Evolutionary conservation across 2,113 vertebrate genomes (phyloP), one percentile per base, ranked within the genome.

Genomic region (Anser cygnoides): DNA sequence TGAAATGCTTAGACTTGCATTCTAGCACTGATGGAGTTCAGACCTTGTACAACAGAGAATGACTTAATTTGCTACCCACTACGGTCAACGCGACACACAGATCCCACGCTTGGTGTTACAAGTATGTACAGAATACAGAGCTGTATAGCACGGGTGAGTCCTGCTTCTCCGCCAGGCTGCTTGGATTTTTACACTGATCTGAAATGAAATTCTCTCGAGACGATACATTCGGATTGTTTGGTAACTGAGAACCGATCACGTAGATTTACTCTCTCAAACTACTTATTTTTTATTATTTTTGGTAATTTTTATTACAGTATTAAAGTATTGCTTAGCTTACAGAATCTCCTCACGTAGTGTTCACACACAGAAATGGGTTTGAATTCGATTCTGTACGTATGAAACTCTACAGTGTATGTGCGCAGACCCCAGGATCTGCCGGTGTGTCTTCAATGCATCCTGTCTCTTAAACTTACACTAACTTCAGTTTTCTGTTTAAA

Each of bases 271-370:
- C 93, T 49, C 83, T 95, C 83, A 25, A 83, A 87, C 79, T 84
- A 68, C 68, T 52, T 57, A 55, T 95, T 96, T 86, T 28, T 92
- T 96, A 89, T 35, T 79, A 67, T 97, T 96, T 98, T 97, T 94
- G 97, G 97, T 92, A 95, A 93, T 89, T 98, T 93, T 80, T 84
- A 95, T 97, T 97, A 98, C 97, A 98, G 98, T 98, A 97, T 97
- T 97, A 97, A 98, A 98, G 98, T 98, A 98, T 98, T 98, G 98
- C 98, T 98, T 98, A 97, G 96, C 94, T 92, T 92, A 97, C 98
- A 98, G 97, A 97, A 83, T 96, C 87, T 92, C 96, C 92, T 97
- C 88, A 90, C 92, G 95, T 97, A 97, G 98, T 97, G 98, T 97
- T 97, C 62, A 63, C 79, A 86, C 95, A 50, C 95, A 92, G 93